phyloP scores from a whole-genome alignment of 2,888 invertebrate genomes.

The Drosophila gaucha region DNA sequence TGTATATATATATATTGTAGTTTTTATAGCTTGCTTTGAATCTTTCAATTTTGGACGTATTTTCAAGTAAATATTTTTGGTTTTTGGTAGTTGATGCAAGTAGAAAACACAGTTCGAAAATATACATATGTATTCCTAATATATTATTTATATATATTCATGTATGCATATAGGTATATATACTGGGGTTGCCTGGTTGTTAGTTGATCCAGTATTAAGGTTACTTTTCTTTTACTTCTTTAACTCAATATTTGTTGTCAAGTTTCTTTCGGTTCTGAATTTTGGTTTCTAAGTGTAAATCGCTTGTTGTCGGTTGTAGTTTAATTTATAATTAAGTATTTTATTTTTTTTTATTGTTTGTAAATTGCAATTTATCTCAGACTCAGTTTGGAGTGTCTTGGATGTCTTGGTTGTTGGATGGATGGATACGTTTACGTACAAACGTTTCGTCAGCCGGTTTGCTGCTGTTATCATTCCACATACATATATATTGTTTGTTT shows the following conservation, averaged over 20 bases:
- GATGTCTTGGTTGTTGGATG: constrained; percentile 76
- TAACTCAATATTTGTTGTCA: constrained; percentile 26
- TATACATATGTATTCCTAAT: constrained; percentile 70
- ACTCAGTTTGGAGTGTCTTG: constrained; percentile 76
- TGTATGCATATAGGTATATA: constrained; percentile 48
- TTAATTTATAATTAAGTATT: constrained; percentile 22
- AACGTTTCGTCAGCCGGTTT: constrained; percentile 64
- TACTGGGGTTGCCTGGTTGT: constrained; percentile 63
- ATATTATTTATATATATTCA: constrained; percentile 42
- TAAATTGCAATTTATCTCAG: constrained; percentile 80
- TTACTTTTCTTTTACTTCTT: constrained; percentile 15
- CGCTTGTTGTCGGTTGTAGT: constrained; percentile 52
- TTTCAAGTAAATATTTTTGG: constrained; percentile 68
- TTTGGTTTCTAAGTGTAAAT: constrained; percentile 68
- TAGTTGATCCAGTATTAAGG: constrained; percentile 51
- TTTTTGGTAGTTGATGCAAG: constrained; percentile 68
- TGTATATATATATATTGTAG: constrained; percentile 48
- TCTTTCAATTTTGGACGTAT: constrained; percentile 75
- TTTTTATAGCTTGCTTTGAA: constrained; percentile 53
- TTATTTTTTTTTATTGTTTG: constrained; percentile 56
- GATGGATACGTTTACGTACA: constrained; percentile 83
- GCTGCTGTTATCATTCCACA: constrained; percentile 21
- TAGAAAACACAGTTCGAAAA: constrained; percentile 79
- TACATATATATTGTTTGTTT: constrained; percentile 18
- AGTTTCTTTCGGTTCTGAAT: constrained; percentile 19